Evolutionary conservation across 92 coral and sea anemone genomes (phyloP).

Genomic region (Siderastrea radians): DNA sequence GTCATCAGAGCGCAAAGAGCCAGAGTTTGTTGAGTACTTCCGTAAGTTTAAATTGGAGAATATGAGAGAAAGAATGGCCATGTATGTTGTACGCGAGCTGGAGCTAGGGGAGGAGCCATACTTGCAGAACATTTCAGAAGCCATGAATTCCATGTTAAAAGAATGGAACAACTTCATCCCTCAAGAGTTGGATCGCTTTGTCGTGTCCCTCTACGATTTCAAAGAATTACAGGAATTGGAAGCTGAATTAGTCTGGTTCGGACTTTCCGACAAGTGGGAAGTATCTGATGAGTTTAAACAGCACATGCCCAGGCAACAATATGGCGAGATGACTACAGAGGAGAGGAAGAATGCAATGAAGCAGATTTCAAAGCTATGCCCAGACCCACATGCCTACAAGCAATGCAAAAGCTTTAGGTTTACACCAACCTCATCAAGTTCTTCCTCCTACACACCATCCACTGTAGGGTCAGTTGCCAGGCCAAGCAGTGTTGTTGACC

Average conservation of each 20-base stretch:
- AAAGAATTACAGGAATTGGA: constrained; percentile 16
- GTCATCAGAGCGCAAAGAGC: constrained; percentile 49
- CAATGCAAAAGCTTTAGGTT: constrained; percentile 60
- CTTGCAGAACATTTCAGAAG: constrained; percentile 50
- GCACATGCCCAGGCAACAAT: constrained; percentile 35
- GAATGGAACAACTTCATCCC: constrained; percentile 50
- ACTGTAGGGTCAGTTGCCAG: constrained; percentile 23
- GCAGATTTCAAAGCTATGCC: constrained; percentile 59
- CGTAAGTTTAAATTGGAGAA: constrained; percentile 46
- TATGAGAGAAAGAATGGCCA: constrained; percentile 58
- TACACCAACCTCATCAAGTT: constrained; percentile 32
- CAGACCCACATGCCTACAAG: constrained; percentile 66
- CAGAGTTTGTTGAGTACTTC: constrained; percentile 55
- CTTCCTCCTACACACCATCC: constrained; percentile 52
- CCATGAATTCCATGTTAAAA: constrained; percentile 36
- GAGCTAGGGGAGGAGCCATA: constrained; percentile 53
- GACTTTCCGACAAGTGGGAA: constrained; percentile 57
- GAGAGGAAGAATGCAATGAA: constrained; percentile 59
- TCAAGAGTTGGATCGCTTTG: constrained; percentile 42
- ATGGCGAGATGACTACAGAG: constrained; percentile 60
- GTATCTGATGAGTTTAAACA: constrained; percentile 49
- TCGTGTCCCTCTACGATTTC: constrained; percentile 47
- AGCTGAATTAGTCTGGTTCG: constrained; percentile 44
- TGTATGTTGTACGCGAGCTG: constrained; percentile 32
- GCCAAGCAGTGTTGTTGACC: constrained; percentile 47